Conservation (phyloP, 2,888 invertebrate genomes). For the Ophioninae sp. region DNA sequence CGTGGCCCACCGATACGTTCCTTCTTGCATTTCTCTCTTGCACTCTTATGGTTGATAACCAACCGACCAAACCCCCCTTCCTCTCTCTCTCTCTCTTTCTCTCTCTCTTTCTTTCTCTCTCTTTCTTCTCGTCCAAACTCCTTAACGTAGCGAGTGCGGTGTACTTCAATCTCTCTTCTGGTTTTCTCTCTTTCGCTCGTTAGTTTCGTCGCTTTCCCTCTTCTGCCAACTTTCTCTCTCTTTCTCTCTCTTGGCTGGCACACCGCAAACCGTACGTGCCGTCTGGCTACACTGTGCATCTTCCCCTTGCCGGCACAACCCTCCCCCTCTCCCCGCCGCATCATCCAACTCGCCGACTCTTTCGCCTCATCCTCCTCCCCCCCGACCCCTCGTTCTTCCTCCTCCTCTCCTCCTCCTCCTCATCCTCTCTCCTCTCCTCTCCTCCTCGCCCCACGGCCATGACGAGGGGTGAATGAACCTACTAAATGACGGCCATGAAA, state of each 20-base stretch:
- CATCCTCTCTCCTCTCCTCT: no score
- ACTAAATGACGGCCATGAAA: constrained; percentile 82
- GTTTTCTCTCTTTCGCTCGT: constrained; percentile 54
- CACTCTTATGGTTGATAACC: constrained; percentile 64
- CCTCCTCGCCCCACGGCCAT: constrained; percentile 69
- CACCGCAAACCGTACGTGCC: constrained; percentile 74
- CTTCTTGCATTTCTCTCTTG: constrained; percentile 41
- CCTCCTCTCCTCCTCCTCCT: constrained; percentile 35
- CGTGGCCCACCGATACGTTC: constrained; percentile 40
- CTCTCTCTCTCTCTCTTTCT: constrained; percentile 44
- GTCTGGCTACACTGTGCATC: constrained; percentile 72
- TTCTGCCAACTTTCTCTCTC: constrained; percentile 59
- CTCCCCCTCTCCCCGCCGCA: constrained; percentile 58
- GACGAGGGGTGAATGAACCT: constrained; percentile 81
- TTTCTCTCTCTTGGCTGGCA: constrained; percentile 60
- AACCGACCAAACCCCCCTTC: constrained; percentile 72
- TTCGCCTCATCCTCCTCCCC: constrained; percentile 57
- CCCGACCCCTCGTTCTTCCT: constrained; percentile 52
- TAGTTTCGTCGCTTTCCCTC: constrained; percentile 59
- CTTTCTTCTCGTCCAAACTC: constrained; percentile 41
- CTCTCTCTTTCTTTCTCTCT: constrained; percentile 44
- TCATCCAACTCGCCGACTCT: constrained; percentile 60
- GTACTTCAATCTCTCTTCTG: constrained; percentile 52
- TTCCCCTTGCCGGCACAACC: constrained; percentile 57
- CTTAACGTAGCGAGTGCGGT: constrained; percentile 42